A percentile compares a stretch with the other conserved stretches of the same genome.
Evolutionary conservation across 1,140 invertebrate species (phyloP).

Genomic region (Penaeus indicus): DNA sequence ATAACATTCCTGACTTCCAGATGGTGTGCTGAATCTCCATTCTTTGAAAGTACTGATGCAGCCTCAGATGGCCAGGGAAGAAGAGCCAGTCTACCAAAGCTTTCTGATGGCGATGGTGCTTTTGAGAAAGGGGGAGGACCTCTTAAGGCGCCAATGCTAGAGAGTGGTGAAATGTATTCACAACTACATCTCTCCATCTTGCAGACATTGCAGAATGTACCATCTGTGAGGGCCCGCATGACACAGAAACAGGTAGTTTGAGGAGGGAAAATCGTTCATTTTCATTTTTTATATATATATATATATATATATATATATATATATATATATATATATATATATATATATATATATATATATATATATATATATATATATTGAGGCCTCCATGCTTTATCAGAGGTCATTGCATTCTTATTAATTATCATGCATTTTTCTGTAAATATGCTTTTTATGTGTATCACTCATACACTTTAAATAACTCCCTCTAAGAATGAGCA

Average conservation of each 20-base stretch:
- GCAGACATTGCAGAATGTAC: slow-evolving; percentile 54
- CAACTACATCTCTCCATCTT: slow-evolving; percentile 52
- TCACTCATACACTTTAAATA: too few relatives aligned
- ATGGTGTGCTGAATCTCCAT: slow-evolving; percentile 56
- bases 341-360: too few relatives aligned
- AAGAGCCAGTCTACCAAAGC: slow-evolving; percentile 33
- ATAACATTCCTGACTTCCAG: slow-evolving; percentile 4
- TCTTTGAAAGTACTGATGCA: slow-evolving; percentile 39
- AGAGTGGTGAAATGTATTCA: slow-evolving; percentile 39
- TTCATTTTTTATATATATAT: background rate
- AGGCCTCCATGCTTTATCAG: too few relatives aligned
- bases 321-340: too few relatives aligned
- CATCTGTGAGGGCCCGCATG: slow-evolving; percentile 52
- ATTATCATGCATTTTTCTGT: too few relatives aligned
- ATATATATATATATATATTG: too few relatives aligned
- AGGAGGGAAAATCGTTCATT: background rate
- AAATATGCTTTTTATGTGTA: too few relatives aligned
- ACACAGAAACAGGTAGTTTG: slow-evolving; percentile 48
- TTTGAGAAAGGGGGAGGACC: slow-evolving; percentile 25
- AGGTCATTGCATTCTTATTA: too few relatives aligned
- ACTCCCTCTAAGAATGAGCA: too few relatives aligned
- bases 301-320: too few relatives aligned
- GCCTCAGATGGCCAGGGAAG: slow-evolving; percentile 5
- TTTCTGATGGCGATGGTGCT: slow-evolving; percentile 10
- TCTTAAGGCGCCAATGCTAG: background rate